Conservation (phyloP, 2,888 invertebrate species). For the Patella depressa region DNA sequence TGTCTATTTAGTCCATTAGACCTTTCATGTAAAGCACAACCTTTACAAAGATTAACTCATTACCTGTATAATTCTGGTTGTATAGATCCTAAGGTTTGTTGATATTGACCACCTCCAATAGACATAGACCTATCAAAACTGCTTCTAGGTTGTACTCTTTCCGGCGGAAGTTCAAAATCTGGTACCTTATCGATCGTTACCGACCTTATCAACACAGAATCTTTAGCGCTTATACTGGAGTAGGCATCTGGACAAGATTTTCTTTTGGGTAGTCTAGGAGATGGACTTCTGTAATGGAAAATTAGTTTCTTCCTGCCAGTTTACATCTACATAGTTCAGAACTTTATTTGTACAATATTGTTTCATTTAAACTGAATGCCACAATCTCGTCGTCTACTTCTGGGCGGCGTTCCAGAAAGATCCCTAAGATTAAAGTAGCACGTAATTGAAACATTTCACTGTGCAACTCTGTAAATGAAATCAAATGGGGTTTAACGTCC, state of each 20-base stretch:
- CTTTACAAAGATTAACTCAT: constrained; percentile 1
- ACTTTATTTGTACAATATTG: too few relatives aligned
- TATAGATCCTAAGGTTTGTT: constrained; percentile 32
- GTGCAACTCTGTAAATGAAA: too few relatives aligned
- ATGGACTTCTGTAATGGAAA: constrained; percentile 35
- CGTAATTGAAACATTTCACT: too few relatives aligned
- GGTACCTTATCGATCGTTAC: constrained; percentile 48
- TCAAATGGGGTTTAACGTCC: too few relatives aligned
- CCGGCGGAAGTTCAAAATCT: constrained; percentile 50
- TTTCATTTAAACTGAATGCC: too few relatives aligned
- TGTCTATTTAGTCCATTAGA: too few relatives aligned
- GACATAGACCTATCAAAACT: neutral
- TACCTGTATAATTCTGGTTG: constrained; percentile 53
- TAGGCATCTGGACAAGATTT: constrained; percentile 47
- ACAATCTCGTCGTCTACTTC: too few relatives aligned
- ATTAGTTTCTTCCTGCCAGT: too few relatives aligned
- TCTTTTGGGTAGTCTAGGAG: constrained; percentile 41
- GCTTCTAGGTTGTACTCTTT: constrained; percentile 49
- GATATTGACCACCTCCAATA: neutral
- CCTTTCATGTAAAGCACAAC: too few relatives aligned
- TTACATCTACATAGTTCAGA: too few relatives aligned
- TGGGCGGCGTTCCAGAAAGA: too few relatives aligned
- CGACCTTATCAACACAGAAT: constrained; percentile 41
- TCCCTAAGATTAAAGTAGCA: too few relatives aligned
- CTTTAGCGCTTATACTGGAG: constrained; percentile 16